Percentiles rank a stretch among this genome's conserved stretches.
These are phyloP conservation scores for Buteo buteo DNA, from an alignment of 2,113 vertebrate genomes.

Conservation along the genomic window DNA sequence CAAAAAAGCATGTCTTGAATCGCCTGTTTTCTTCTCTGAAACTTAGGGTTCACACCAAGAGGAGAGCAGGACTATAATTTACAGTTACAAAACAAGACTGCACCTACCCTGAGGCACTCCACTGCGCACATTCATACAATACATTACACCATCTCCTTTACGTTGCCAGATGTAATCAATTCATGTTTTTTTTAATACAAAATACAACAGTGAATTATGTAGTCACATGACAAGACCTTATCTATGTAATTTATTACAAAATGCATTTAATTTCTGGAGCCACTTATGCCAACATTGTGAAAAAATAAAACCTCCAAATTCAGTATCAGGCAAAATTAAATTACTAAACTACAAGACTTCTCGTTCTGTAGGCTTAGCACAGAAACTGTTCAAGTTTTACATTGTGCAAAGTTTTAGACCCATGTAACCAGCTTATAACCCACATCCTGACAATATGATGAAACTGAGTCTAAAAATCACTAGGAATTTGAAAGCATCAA, in stretches of 20 bases:
- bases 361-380: background rate
- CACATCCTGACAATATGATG: background rate
- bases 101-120: constrained; percentile 20
- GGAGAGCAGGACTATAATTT: constrained; percentile 49
- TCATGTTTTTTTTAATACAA: background rate
- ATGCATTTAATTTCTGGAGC: constrained; percentile 17
- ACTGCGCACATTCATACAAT: constrained; percentile 34
- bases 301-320: constrained; percentile 5
- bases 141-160: constrained; percentile 31
- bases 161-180: constrained; percentile 48
- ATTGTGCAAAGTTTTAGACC: background rate
- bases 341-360: background rate
- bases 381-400: background rate
- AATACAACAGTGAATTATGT: background rate
- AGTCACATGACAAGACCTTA: background rate
- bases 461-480: constrained; percentile 11
- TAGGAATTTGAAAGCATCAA: background rate
- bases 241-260: background rate
- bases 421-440: background rate
- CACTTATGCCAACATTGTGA: background rate
- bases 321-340: background rate
- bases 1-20: constrained; percentile 38
- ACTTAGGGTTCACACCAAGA: constrained; percentile 45
- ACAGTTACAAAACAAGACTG: constrained; percentile 15
- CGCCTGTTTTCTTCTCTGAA: constrained; percentile 43